Conservation (phyloP, 2,113 vertebrate genomes). For the Sinocyclocheilus rhinocerous region DNA sequence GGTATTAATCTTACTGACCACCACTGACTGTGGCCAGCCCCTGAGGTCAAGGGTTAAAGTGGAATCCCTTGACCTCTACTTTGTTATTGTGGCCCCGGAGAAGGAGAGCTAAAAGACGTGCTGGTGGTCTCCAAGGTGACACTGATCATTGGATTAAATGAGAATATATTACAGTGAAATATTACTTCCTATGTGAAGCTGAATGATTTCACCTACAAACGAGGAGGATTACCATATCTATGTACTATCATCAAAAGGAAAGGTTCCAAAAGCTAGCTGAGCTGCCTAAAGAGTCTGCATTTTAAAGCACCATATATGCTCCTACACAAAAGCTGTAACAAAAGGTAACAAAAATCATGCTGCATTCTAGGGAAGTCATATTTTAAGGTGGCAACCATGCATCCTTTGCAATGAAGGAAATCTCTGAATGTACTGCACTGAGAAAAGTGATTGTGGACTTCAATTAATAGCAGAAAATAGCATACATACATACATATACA, state of each 20-base stretch:
- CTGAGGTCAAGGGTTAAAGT: constrained; percentile 77
- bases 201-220: background rate
- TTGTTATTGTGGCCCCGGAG: constrained; percentile 75
- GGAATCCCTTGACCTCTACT: constrained; percentile 79
- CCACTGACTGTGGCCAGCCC: constrained; percentile 74
- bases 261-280: background rate
- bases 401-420: background rate
- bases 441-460: background rate
- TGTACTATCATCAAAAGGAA: background rate
- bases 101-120: constrained; percentile 51
- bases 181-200: constrained; percentile 28
- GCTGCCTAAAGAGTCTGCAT: background rate
- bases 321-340: background rate
- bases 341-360: background rate
- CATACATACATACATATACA: too few species aligned
- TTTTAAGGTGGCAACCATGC: constrained; percentile 30
- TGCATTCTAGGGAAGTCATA: constrained; percentile 30
- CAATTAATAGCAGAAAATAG: too few species aligned
- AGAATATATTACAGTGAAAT: constrained; percentile 22
- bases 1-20: constrained; percentile 81
- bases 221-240: background rate
- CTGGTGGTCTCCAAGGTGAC: constrained; percentile 59
- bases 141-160: constrained; percentile 37
- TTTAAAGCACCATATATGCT: background rate
- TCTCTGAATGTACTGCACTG: background rate